Conservation (phyloP, 1,140 invertebrate species). For the Conus betulinus region DNA sequence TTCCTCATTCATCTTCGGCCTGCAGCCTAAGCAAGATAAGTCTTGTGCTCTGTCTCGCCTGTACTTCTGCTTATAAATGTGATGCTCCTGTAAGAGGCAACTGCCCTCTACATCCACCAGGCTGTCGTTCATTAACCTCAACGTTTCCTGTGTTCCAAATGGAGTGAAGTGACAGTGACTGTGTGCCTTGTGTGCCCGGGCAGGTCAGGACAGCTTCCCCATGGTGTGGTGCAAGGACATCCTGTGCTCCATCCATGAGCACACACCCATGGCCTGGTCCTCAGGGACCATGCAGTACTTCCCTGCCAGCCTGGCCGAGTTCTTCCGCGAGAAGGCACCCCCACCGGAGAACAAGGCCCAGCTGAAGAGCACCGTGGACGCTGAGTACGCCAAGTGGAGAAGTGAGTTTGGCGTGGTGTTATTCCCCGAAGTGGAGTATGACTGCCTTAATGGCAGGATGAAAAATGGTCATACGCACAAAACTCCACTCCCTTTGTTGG, state of each 20-base stretch:
- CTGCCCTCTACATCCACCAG: neutral
- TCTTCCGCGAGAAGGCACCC: slow-evolving; percentile 82
- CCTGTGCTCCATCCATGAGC: slow-evolving; percentile 91
- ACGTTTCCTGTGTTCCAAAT: neutral
- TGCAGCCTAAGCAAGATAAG: no score
- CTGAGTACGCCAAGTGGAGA: slow-evolving; percentile 95
- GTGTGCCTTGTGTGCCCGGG: neutral
- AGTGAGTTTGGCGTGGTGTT: slow-evolving; percentile 72
- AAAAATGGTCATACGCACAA: no score
- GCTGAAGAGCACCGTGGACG: slow-evolving; percentile 81
- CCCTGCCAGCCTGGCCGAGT: slow-evolving; percentile 90
- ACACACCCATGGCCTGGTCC: slow-evolving; percentile 96
- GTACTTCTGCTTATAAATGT: no score
- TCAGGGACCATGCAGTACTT: slow-evolving; percentile 94
- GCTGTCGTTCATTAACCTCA: neutral
- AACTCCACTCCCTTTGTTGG: no score
- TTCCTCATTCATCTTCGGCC: no score
- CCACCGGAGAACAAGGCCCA: slow-evolving; percentile 89
- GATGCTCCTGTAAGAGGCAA: no score
- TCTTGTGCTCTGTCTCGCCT: no score
- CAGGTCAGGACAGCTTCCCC: slow-evolving; percentile 79
- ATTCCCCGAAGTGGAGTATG: no score
- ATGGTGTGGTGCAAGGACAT: slow-evolving; percentile 94
- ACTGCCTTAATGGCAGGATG: no score
- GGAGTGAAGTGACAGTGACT: neutral